These are phyloP conservation scores for Agrochola macilenta DNA, from an alignment of 2,888 invertebrate genomes.

Conservation along the genomic window DNA sequence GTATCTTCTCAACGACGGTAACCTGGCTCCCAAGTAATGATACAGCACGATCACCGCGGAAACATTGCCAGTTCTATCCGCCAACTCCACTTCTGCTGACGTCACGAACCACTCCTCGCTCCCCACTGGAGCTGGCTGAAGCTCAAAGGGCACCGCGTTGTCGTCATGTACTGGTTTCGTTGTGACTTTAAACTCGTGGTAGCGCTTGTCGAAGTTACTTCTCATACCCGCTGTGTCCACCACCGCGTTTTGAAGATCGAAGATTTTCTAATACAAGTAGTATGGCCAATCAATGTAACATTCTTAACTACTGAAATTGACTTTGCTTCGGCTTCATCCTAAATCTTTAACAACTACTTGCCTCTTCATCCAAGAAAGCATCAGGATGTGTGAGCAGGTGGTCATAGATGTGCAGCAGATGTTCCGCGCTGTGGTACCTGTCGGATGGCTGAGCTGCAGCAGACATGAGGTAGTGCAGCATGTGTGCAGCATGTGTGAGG, in stretches of 20 bases:
- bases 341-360: conserved; percentile 75
- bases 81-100: conserved; percentile 82
- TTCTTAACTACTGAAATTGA: neutral
- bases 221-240: conserved; percentile 82
- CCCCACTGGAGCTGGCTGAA: conserved; percentile 69
- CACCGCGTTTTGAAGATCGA: conserved; percentile 84
- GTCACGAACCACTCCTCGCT: conserved; percentile 81
- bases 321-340: neutral
- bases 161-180: conserved; percentile 79
- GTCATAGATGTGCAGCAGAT: conserved; percentile 91
- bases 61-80: conserved; percentile 76
- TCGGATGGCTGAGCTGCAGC: conserved; percentile 81
- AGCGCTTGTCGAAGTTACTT: conserved; percentile 74
- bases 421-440: conserved; percentile 91
- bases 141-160: conserved; percentile 81
- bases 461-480: conserved; percentile 89
- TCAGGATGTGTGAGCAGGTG: conserved; percentile 87
- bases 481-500: conserved; percentile 90
- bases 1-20: conserved; percentile 91
- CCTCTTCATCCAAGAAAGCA: conserved; percentile 94
- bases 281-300: neutral
- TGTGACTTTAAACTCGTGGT: conserved; percentile 81
- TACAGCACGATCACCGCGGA: conserved; percentile 90
- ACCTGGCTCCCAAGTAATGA: conserved; percentile 91
- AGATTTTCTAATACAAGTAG: conserved; percentile 81